These are phyloP conservation scores for Eumerus sabulonum DNA, from an alignment of 2,888 invertebrate genomes.

Conservation along the genomic window DNA sequence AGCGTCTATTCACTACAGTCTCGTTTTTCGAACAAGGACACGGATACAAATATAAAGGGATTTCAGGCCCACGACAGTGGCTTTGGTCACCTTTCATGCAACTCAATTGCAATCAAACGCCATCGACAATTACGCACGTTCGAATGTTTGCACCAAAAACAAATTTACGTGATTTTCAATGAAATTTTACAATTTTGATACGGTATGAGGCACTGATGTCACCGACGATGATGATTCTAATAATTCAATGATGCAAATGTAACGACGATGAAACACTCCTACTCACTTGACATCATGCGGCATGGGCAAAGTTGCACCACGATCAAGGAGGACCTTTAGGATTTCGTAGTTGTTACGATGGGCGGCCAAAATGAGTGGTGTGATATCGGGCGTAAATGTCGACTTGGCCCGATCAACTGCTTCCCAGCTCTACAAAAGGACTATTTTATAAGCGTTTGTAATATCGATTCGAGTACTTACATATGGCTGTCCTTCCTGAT, in stretches of 20 bases:
- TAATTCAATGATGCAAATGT: slow-evolving; percentile 27
- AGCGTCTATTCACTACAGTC: background rate
- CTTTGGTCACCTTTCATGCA: slow-evolving; percentile 21
- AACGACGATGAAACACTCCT: slow-evolving; percentile 56
- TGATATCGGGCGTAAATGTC: slow-evolving; percentile 96
- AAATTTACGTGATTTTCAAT: slow-evolving; percentile 66
- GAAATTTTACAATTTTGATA: slow-evolving; percentile 28
- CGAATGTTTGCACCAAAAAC: slow-evolving; percentile 51
- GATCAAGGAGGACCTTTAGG: slow-evolving; percentile 93
- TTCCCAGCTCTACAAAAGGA: slow-evolving; percentile 87
- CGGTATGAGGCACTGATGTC: no score
- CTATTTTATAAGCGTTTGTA: background rate
- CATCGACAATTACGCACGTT: slow-evolving; percentile 36
- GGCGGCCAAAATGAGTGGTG: slow-evolving; percentile 95
- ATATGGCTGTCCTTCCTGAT: slow-evolving; percentile 87
- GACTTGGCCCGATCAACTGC: slow-evolving; percentile 88
- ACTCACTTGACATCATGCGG: slow-evolving; percentile 94
- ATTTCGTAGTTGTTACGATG: slow-evolving; percentile 99
- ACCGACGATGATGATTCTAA: slow-evolving; percentile 10
- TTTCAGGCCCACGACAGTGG: slow-evolving; percentile 26
- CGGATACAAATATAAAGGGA: background rate
- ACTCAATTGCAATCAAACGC: slow-evolving; percentile 5
- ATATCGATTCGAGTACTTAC: slow-evolving; percentile 80
- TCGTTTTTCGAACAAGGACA: background rate
- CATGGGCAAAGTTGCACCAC: slow-evolving; percentile 94